Percentiles rank a stretch among this genome's conserved stretches.
Evolutionary conservation across 2,113 vertebrate species (phyloP).

Genomic region (Eleginops maclovinus): DNA sequence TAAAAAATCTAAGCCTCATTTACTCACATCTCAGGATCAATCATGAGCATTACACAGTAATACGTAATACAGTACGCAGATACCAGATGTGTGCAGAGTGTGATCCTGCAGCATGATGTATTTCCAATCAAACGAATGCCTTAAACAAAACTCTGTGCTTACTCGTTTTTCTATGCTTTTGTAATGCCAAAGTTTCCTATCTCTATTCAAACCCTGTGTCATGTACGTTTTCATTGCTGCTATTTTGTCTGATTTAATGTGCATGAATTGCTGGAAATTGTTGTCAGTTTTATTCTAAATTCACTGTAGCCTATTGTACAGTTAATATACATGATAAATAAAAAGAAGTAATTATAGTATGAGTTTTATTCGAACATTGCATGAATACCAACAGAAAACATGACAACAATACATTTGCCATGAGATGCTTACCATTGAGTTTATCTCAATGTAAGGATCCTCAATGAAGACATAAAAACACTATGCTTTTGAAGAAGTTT

Average conservation of each 20-base stretch:
- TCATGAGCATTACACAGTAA: slow-evolving; percentile 10
- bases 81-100: not conserved
- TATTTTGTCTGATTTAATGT: slow-evolving; percentile 18
- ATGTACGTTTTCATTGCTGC: slow-evolving; percentile 8
- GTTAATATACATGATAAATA: slow-evolving; percentile 57
- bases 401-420: not conserved
- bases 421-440: not conserved
- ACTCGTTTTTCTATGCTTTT: slow-evolving; percentile 64
- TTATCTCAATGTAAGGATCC: not conserved
- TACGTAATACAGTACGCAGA: not conserved
- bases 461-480: not conserved
- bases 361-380: not conserved
- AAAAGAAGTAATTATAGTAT: not conserved
- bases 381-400: not conserved
- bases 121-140: slow-evolving; percentile 59
- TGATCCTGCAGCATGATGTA: slow-evolving; percentile 13
- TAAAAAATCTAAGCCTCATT: slow-evolving; percentile 8
- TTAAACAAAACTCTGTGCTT: slow-evolving; percentile 67
- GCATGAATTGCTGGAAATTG: slow-evolving; percentile 40
- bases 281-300: slow-evolving; percentile 7
- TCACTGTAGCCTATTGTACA: slow-evolving; percentile 23
- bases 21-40: slow-evolving; percentile 59
- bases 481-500: no score
- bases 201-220: slow-evolving; percentile 27
- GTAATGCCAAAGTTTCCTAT: slow-evolving; percentile 33